Base-by-base conservation (phyloP, 2,888 invertebrate species). In the Tridacna gigas region DNA sequence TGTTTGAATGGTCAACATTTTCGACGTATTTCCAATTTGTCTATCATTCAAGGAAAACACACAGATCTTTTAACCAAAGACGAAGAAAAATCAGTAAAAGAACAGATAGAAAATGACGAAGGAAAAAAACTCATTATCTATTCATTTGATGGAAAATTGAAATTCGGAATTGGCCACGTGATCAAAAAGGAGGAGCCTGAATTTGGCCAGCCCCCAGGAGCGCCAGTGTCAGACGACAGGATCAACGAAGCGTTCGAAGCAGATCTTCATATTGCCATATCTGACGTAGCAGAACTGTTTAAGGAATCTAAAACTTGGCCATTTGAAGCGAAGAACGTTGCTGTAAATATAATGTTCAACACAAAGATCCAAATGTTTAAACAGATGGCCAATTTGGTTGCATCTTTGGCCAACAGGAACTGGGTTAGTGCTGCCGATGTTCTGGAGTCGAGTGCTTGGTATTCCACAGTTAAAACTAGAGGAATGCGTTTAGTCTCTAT, bases 121-220 rank as follows among this genome's bases (percentile, higher is more conserved):
- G 77, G 71, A 15, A 28, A 61, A 0, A 22, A 37, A 28, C 4
- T 37, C 3, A 22, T 0, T 2, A 77, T 80, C 0, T 80, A 77
- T n/a, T 12, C 45, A 20, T 26, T 4, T 22, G 26, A 22, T 12
- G 71, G 45, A 18, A 51, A 61, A 13, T 4, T 5, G 11, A 77
- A 76, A 37, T 76, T 80, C n/a, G 80, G 80, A 11, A 80, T 80
- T 48, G 80, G 80, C 22, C 80, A 80, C 60, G 12, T 77, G n/a
- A 63, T 80, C 26, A 77, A 25, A 26, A 48, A 25, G 25, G 22
- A 26, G 1, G 80, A 80, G 26, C 76, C 76, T 9, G 80, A 80
- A n/a, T 48, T 37, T 25, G 65, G 63, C 13, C 11, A 71, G 37
- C 13, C 26, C 20, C 4, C 28, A 11, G 63, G 73, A 13, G 67